Evolutionary conservation across 2,888 invertebrate species (phyloP), one percentile per base, ranked within the genome.

Genomic region (Augiades crinisus): DNA sequence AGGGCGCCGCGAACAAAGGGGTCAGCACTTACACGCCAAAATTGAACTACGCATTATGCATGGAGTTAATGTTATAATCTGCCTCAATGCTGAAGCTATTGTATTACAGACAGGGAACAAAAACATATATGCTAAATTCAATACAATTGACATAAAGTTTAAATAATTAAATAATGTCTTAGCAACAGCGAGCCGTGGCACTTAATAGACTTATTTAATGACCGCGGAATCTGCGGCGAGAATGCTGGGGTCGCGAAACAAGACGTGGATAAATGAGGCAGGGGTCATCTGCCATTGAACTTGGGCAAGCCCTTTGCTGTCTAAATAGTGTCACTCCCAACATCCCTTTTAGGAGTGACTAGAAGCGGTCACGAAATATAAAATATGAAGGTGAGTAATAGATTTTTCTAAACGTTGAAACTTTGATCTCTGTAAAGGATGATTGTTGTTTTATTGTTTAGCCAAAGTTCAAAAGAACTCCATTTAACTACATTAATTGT

Each of bases 1-100:
- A 54, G 64, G 62, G 61, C 61, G 54, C 41, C 40, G 52, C 14
- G 55, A 63, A 57, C 58, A 47, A 65, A 62, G 56, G 59, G 64
- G 63, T 63, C 61, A 61, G 40, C 55, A 57, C 41, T 55, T 55
- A 57, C 56, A 53, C 50, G 57, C 34, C 53, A 36, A 49, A 55
- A 46, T 12, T 46, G 17, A 12, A 27, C 27, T 14, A 10, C 16
- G 13, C 13, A 5, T 10, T 12, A 17, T 14, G 7, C 22, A 34
- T 24, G 27, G 7, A 24, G 22, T 17, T 41, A 41, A 41, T 16
- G n/a, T n/a, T n/a, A n/a, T n/a, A n/a, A n/a, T n/a, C n/a, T n/a
- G n/a, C n/a, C n/a, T n/a, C n/a, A n/a, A n/a, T n/a, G n/a, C n/a
- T n/a, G n/a, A n/a, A n/a, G n/a, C n/a, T n/a, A n/a, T n/a, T n/a